A percentile compares a stretch with the other conserved stretches of the same genome.
Evolutionary conservation across 2,888 invertebrate genomes (phyloP).

Genomic region (Caenorhabditis afra): DNA sequence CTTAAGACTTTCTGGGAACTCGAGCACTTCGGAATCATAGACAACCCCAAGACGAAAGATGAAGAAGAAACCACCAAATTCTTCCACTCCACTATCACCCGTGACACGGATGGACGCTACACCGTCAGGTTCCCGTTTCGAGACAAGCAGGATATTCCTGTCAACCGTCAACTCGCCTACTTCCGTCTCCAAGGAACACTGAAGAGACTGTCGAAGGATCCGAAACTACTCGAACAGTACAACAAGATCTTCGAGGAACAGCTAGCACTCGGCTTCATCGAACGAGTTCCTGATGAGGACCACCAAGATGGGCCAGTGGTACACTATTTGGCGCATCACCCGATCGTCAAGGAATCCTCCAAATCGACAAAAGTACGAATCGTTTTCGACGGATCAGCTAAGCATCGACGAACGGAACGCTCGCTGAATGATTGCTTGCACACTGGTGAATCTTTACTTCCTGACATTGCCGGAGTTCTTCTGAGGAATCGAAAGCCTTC

Average conservation of each 20-base stretch:
- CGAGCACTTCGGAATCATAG: constrained; percentile 19
- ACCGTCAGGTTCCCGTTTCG: constrained; percentile 20
- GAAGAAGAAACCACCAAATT: constrained; percentile 19
- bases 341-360: constrained; percentile 48
- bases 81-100: constrained; percentile 27
- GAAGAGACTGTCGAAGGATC: constrained; percentile 6
- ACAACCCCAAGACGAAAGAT: constrained; percentile 24
- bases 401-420: background rate
- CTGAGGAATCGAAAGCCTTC: constrained; percentile 43
- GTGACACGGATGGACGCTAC: constrained; percentile 34
- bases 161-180: constrained; percentile 20
- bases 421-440: constrained; percentile 64
- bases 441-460: constrained; percentile 57
- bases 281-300: constrained; percentile 42
- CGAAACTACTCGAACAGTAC: constrained; percentile 16
- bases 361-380: constrained; percentile 64
- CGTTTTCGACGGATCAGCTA: constrained; percentile 67
- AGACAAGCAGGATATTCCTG: background rate
- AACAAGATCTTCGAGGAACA: constrained; percentile 32
- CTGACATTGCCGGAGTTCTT: constrained; percentile 57
- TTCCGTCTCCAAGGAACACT: constrained; percentile 12
- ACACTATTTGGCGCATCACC: constrained; percentile 65
- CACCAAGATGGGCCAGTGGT: background rate
- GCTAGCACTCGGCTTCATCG: constrained; percentile 48
- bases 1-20: constrained; percentile 30